phyloP scores from a whole-genome alignment of 2,888 invertebrate species.

The Bombyx huttoni region DNA sequence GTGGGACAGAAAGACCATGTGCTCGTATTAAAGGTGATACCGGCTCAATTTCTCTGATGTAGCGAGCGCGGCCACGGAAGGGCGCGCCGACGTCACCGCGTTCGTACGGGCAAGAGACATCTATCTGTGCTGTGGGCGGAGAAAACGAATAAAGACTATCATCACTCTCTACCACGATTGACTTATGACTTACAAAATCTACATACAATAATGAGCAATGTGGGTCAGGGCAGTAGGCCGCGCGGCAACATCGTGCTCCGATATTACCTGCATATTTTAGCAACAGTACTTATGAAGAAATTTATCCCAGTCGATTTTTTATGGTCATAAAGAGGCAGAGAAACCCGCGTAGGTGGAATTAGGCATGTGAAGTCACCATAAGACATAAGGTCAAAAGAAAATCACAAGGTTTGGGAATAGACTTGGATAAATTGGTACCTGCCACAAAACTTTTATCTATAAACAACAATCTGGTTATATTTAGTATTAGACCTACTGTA shows the following conservation, averaged over 20 bases:
- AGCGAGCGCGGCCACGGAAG: slow-evolving; percentile 12
- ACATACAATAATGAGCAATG: slow-evolving; percentile 64
- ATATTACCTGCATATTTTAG: neutral
- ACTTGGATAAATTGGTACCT: too few relatives aligned
- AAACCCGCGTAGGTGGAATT: too few relatives aligned
- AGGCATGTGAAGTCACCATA: too few relatives aligned
- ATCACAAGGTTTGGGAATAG: too few relatives aligned
- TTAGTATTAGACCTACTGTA: neutral
- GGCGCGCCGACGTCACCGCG: slow-evolving; percentile 25
- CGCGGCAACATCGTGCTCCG: slow-evolving; percentile 19
- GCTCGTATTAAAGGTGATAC: slow-evolving; percentile 45
- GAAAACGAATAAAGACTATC: slow-evolving; percentile 63
- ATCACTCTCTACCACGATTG: slow-evolving; percentile 43
- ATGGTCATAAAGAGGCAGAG: too few relatives aligned
- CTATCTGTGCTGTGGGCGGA: slow-evolving; percentile 41
- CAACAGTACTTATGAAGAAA: neutral
- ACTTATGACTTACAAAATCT: slow-evolving; percentile 67
- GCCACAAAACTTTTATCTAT: too few relatives aligned
- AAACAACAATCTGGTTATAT: neutral
- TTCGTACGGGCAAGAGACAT: slow-evolving; percentile 13
- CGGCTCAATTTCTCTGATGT: slow-evolving; percentile 53
- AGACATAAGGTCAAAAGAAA: too few relatives aligned
- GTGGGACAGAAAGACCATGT: slow-evolving; percentile 48
- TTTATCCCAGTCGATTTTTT: neutral
- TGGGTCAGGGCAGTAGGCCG: slow-evolving; percentile 66